Evolutionary conservation across 2,113 vertebrate species (phyloP).

Genomic region (Alouatta palliata): DNA sequence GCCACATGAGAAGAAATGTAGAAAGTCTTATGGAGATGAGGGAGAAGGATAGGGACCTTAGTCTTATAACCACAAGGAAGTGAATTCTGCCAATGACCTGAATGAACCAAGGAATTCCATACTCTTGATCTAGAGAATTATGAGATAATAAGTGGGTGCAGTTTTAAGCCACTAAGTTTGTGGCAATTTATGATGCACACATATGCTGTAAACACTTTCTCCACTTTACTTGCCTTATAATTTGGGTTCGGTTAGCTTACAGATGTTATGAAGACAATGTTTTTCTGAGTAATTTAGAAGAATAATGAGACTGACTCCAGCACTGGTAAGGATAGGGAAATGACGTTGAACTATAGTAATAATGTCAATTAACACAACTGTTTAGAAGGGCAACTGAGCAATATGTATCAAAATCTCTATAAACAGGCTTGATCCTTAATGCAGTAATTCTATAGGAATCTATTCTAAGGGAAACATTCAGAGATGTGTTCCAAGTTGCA

Average conservation of each 20-base stretch:
- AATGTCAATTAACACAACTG: not conserved
- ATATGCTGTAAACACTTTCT: not conserved
- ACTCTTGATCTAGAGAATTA: not conserved
- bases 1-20: not conserved
- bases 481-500: not conserved
- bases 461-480: not conserved
- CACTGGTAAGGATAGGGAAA: not conserved
- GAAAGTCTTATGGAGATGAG: not conserved
- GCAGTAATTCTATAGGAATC: not conserved
- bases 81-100: not conserved
- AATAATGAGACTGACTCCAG: conserved; percentile 3
- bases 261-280: not conserved
- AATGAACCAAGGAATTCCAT: not conserved
- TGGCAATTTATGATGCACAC: not conserved
- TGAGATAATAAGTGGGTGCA: not conserved
- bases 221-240: not conserved
- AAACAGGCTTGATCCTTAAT: not conserved
- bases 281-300: not conserved
- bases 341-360: not conserved
- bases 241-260: not conserved
- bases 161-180: not conserved
- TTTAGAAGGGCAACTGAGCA: not conserved
- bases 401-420: not conserved
- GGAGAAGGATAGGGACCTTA: not conserved
- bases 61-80: not conserved